Conservation (phyloP, 2,113 vertebrate genomes). For the Heliornis fulica region DNA sequence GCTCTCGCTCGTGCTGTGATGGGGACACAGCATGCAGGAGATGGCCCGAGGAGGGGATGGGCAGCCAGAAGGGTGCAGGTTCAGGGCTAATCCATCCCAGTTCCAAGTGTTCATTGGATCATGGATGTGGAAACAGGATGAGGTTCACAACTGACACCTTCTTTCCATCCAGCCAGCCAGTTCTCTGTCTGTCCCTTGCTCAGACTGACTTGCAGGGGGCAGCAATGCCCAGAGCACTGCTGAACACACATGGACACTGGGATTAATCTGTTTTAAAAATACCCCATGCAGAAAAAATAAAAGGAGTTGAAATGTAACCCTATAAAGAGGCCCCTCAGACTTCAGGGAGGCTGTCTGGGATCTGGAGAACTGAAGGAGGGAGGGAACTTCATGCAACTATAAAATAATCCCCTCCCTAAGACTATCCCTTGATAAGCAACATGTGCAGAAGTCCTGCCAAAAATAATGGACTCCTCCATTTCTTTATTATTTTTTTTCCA, state of each 20-base stretch:
- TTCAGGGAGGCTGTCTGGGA: background rate
- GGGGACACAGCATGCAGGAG: background rate
- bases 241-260: rapidly evolving
- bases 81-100: background rate
- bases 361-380: background rate
- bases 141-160: background rate
- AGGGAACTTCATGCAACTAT: background rate
- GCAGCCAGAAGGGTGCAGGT: background rate
- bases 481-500: background rate
- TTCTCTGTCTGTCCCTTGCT: background rate
- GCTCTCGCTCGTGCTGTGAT: background rate
- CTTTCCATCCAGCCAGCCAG: rapidly evolving
- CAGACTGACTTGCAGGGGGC: background rate
- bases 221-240: background rate
- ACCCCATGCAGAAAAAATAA: background rate
- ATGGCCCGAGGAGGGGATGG: background rate
- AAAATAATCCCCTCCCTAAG: background rate
- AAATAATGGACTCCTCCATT: background rate
- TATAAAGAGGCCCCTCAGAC: background rate
- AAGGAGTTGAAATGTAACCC: background rate
- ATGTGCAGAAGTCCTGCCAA: background rate
- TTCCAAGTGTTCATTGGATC: rapidly evolving
- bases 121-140: rapidly evolving
- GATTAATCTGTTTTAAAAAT: background rate
- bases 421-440: background rate